Evolutionary conservation across 2,797 vertebrate species (phyloP).

Genomic region (Danio tinwini): DNA sequence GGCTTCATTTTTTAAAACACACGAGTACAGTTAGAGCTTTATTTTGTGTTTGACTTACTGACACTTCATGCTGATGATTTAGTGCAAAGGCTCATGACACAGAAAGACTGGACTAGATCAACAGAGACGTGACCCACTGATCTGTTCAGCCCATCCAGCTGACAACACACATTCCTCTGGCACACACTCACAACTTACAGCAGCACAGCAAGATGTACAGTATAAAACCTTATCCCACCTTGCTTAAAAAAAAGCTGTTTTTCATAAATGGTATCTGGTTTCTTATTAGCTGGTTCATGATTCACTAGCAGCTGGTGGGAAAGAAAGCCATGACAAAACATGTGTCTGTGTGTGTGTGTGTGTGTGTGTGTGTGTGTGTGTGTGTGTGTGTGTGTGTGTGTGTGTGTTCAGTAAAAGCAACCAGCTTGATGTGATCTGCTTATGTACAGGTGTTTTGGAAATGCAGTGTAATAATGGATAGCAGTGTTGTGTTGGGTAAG

Average conservation of each 20-base stretch:
- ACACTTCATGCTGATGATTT: conserved; percentile 49
- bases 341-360: too few species aligned
- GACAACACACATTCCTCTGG: conserved; percentile 35
- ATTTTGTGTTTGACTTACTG: conserved; percentile 41
- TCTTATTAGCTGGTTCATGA: neutral
- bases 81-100: conserved; percentile 42
- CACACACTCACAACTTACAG: neutral
- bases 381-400: too few species aligned
- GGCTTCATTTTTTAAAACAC: conserved; percentile 15
- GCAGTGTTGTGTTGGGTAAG: neutral
- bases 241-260: neutral
- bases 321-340: neutral
- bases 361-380: too few species aligned
- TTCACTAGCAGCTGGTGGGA: neutral
- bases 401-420: neutral
- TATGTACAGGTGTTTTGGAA: neutral
- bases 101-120: conserved; percentile 36
- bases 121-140: conserved; percentile 34
- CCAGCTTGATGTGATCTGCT: neutral
- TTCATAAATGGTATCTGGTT: neutral
- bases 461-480: neutral
- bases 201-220: too few species aligned
- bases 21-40: conserved; percentile 14
- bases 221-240: too few species aligned
- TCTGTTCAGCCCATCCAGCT: conserved; percentile 30